A percentile compares a stretch with the other conserved stretches of the same genome.
Conservation (phyloP, 2,888 invertebrate genomes). For the Disparrhopalites patrizii region DNA sequence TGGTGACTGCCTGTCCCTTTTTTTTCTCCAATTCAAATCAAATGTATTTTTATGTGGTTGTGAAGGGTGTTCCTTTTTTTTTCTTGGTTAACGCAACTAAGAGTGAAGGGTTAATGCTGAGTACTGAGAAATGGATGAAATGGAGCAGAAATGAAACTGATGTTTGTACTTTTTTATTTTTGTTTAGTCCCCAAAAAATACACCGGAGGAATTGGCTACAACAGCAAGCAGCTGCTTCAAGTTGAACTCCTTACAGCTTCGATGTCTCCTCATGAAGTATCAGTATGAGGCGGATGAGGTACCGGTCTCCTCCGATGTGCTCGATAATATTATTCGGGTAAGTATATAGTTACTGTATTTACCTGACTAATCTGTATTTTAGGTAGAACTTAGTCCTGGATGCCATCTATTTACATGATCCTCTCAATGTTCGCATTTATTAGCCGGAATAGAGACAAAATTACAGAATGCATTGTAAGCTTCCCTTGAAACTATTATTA, state of each 20-base stretch:
- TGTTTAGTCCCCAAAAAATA: constrained; percentile 69
- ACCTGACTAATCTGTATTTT: no score
- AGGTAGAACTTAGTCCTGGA: no score
- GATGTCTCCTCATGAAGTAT: constrained; percentile 76
- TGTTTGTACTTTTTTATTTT: constrained; percentile 16
- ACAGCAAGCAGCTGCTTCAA: constrained; percentile 92
- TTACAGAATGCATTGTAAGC: not conserved
- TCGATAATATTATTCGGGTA: constrained; percentile 60
- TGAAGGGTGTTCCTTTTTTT: no score
- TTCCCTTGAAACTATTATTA: not conserved
- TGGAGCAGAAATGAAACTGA: no score
- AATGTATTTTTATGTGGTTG: no score
- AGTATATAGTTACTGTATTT: constrained; percentile 45
- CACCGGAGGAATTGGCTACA: constrained; percentile 81
- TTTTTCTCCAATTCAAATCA: no score
- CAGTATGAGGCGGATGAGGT: constrained; percentile 62
- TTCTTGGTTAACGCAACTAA: not conserved
- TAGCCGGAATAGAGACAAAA: not conserved
- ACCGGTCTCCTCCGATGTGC: constrained; percentile 60
- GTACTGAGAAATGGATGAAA: no score
- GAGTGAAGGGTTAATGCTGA: no score
- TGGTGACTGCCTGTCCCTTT: no score
- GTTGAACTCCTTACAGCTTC: constrained; percentile 89
- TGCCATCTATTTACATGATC: not conserved
- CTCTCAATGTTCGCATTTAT: not conserved